phyloP scores from a whole-genome alignment of 2,797 vertebrate genomes.

The Sciurus carolinensis region DNA sequence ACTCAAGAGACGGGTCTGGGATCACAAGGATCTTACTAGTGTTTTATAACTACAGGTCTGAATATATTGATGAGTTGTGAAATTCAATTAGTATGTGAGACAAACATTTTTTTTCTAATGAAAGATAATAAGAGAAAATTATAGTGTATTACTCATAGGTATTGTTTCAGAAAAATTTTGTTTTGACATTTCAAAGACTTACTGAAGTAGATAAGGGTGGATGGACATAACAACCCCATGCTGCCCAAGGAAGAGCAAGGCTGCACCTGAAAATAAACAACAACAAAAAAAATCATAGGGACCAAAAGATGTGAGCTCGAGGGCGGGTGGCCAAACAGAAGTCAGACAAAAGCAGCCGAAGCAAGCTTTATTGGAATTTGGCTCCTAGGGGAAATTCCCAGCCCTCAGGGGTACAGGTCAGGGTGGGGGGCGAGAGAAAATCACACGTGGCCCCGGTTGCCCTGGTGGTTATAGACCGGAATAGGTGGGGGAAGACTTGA shows the following conservation, averaged over 20 bases:
- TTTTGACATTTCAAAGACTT: not conserved
- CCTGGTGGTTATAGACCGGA: no score
- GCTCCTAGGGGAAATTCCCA: no score
- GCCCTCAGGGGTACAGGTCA: no score
- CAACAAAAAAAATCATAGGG: not conserved
- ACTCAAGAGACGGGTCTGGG: not conserved
- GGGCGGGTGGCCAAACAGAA: no score
- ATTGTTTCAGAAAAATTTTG: not conserved
- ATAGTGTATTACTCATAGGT: not conserved
- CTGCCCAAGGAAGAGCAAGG: not conserved
- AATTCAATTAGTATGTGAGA: not conserved
- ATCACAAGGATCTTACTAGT: not conserved
- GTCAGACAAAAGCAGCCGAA: no score
- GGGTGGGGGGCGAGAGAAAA: no score
- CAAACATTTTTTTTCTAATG: not conserved
- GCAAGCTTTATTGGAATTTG: no score
- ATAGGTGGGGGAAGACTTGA: no score
- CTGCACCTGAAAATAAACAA: not conserved
- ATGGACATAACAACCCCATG: not conserved
- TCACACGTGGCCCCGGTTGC: no score
- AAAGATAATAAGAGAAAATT: slow-evolving; percentile 36
- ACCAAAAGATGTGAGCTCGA: not conserved
- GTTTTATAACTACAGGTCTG: not conserved
- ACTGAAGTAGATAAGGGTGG: not conserved
- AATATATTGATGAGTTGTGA: not conserved